Base-by-base conservation (phyloP, 1,140 invertebrate species). In the Temnothorax nylanderi region DNA sequence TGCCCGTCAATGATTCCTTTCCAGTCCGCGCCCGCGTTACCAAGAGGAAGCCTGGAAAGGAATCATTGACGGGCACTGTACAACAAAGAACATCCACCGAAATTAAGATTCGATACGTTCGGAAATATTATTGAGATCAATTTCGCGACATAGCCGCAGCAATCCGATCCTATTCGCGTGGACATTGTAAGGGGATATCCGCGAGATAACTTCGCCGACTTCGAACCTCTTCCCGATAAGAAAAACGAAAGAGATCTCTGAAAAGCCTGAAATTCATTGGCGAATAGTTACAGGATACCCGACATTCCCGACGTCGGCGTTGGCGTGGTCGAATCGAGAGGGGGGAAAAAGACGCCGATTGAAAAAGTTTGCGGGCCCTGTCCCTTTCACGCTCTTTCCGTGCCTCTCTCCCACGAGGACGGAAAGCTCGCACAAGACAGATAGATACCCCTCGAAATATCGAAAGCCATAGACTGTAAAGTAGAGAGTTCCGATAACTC, bases 401-500 rank as follows among this genome's bases (percentile, higher is more conserved):
- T 72, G 47, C 49, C 75, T 78, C 65, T 58, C 32, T 80, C 51
- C 56, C 77, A 54, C 60, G 34, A 56, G 26, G 16, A 49, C 16
- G 18, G 16, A 51, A 32, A 58, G 21, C 26, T 62, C 26, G 41
- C 54, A 18, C 41, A 32, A 67, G 34, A 69, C 21, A 62, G 88
- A 92, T 87, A 85, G 87, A 91, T 91, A 89, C 90, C 87, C 41
- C 41, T 89, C 58, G 78, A 90, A 90, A 87, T 81, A 90, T 90
- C 78, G 87, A 90, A 87, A 65, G 44, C 75, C 78, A 64, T 84
- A 72, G 80, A 62, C 37, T 78, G 82, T 56, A 60, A 85, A 44
- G 34, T 56, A 67, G 44, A 49, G 32, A 64, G 47, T 78, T 85
- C 47, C 54, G 21, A 41, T 41, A 65, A 85, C 32, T 78, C 60